Evolutionary conservation across 2,797 vertebrate species (phyloP), one percentile per base, ranked within the genome.

Genomic region (Mormyrus proboscirostris): DNA sequence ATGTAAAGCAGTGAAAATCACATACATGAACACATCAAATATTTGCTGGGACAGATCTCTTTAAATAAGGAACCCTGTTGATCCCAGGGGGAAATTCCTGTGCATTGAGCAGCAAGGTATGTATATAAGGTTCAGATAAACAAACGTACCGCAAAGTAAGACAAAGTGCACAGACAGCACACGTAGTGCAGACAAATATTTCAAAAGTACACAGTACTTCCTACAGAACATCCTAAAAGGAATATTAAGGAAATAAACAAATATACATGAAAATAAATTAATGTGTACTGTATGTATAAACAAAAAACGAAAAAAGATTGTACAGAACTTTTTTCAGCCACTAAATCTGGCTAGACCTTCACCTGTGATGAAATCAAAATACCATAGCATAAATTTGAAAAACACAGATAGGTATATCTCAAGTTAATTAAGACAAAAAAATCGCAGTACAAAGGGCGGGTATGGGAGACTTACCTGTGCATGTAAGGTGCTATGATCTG

Each of bases 401-500:
- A 19, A 83, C 49, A 49, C 49, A 76, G 1, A 41, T 41, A 14
- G 2, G 69, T 41, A 38, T 33, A 76, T 19, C 25, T 76, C 69
- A 76, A 5, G 4, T 76, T 73, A 73, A 33, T 33, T 73, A 29
- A 38, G 12, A 47, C 44, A 84, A 84, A 47, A 76, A 73, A 6
- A 38, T 73, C 2, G 1, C 12, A 51, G 49, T 51, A 51, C 82
- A 85, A 51, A 51, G 44, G 10, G n/a, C 9, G 0, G 82, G 22
- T 25, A 87, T 9, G 3, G 14, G 59, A 65, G 25, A 41, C 91
- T 95, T 94, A 99, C 99, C 97, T 99, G 98, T 2, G 98, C 98
- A 0, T 99, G 99, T 90, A 97, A 94, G 2, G 98, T 99, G 95
- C 99, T 99, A 95, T 99, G 99, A 92, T 99, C 98, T 0, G 97